Conservation (phyloP, 2,797 vertebrate genomes). For the Spinus pinus region DNA sequence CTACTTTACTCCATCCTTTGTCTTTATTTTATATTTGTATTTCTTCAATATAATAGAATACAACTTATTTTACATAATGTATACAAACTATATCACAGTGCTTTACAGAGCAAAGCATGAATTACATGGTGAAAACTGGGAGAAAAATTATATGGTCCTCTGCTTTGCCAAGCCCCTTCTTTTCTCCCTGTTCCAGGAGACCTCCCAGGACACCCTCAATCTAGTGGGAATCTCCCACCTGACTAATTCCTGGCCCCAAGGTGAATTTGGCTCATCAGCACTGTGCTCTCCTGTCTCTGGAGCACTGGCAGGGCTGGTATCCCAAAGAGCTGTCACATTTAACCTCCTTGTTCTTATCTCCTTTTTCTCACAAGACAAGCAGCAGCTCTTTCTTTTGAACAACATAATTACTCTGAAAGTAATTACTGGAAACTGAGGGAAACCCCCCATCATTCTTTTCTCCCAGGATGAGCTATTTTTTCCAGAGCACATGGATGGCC, state of each 20-base stretch:
- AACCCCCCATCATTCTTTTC: not conserved
- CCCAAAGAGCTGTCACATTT: not conserved
- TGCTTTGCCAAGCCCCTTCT: not conserved
- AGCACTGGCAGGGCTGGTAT: not conserved
- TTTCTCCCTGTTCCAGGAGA: not conserved
- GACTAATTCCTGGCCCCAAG: not conserved
- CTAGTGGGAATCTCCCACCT: not conserved
- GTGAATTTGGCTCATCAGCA: not conserved
- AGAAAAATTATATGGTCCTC: not conserved
- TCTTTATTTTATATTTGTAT: conserved; percentile 51
- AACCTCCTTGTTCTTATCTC: not conserved
- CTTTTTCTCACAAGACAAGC: not conserved
- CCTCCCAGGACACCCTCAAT: not conserved
- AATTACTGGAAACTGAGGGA: not conserved
- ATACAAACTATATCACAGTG: conserved; percentile 63
- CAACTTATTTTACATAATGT: conserved; percentile 60
- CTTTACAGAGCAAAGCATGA: conserved; percentile 59
- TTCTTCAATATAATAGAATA: conserved; percentile 53
- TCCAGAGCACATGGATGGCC: not conserved
- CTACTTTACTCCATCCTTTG: conserved; percentile 33
- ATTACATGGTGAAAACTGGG: conserved; percentile 9
- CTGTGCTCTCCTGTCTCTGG: accelerated
- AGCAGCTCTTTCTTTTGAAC: not conserved
- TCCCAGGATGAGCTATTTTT: not conserved
- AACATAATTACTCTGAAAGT: not conserved